Evolutionary conservation across 2,888 invertebrate genomes (phyloP), one percentile per base, ranked within the genome.

Genomic region (Stenurella melanura): DNA sequence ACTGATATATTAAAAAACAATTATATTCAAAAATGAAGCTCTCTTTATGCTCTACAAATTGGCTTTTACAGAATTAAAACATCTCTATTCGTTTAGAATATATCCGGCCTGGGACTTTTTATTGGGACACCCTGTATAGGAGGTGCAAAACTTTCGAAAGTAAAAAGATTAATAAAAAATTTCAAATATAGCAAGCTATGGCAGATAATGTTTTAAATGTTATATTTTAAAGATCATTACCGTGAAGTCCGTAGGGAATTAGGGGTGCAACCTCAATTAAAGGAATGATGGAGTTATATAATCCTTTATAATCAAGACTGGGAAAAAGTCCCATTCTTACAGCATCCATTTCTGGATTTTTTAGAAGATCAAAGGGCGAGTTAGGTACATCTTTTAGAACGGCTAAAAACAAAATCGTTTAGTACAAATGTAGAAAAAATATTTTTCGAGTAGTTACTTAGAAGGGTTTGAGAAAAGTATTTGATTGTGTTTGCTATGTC

Each of bases 401-500:
- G 90, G 97, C 99, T 96, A 86, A 80, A 88, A 89, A 83, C 68
- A 80, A 19, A 26, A 11, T 12, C n/a, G 70, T 38, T 75, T 71
- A 75, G 42, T 76, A 64, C 17, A 17, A 42, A 42, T 26, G 10
- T 42, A 15, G 15, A 10, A 64, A 56, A 17, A 50, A 21, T 71
- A 19, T 66, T 34, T 26, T 42, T 57, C 30, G 57, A 38, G 72
- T 57, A 67, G 73, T 19, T 92, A 99, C 99, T 96, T 84, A 99
- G 92, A 80, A 99, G 92, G 58, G 98, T 98, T 91, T 98, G 98
- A 64, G 98, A 97, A 91, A 99, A 99, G 91, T 98, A 98, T 90
- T 98, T 98, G 87, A 99, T 93, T 75, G 98, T 98, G 90, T 97
- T 98, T 80, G 98, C 97, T 90, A 99, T 97, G 90, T 99, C 99